These are phyloP conservation scores for Blera fallax DNA, from an alignment of 2,888 invertebrate genomes.

Conservation along the genomic window DNA sequence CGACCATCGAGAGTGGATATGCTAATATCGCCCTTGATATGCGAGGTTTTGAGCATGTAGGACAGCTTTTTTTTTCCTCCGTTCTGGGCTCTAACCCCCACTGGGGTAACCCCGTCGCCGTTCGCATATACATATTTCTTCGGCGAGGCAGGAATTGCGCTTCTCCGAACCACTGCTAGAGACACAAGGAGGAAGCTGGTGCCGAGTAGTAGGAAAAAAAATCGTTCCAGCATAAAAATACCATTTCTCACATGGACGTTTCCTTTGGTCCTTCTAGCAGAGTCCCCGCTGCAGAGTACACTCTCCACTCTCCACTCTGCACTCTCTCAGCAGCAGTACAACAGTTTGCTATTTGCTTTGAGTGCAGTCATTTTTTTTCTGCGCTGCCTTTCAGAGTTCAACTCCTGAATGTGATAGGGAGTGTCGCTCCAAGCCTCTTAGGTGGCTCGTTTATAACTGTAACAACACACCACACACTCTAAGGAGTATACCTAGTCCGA, in stretches of 20 bases:
- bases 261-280: conserved; percentile 45
- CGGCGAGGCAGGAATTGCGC: conserved; percentile 55
- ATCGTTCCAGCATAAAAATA: conserved; percentile 69
- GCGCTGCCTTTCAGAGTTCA: conserved; percentile 27
- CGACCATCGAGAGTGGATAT: conserved; percentile 65
- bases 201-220: conserved; percentile 39
- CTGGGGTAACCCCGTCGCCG: conserved; percentile 18
- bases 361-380: conserved; percentile 62
- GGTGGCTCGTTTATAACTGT: conserved; percentile 71
- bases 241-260: conserved; percentile 69
- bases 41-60: conserved; percentile 66
- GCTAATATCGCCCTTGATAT: conserved; percentile 71
- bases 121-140: conserved; percentile 66
- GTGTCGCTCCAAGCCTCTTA: conserved; percentile 55
- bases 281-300: background rate
- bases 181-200: conserved; percentile 17
- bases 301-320: background rate
- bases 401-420: conserved; percentile 57
- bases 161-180: conserved; percentile 19
- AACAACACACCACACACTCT: conserved; percentile 52
- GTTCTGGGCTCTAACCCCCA: conserved; percentile 10
- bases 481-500: conserved; percentile 20
- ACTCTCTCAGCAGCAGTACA: conserved; percentile 27
- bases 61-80: conserved; percentile 49
- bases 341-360: conserved; percentile 70